phyloP scores from a whole-genome alignment of 2,113 vertebrate genomes.

The Himantopus leucocephalus region DNA sequence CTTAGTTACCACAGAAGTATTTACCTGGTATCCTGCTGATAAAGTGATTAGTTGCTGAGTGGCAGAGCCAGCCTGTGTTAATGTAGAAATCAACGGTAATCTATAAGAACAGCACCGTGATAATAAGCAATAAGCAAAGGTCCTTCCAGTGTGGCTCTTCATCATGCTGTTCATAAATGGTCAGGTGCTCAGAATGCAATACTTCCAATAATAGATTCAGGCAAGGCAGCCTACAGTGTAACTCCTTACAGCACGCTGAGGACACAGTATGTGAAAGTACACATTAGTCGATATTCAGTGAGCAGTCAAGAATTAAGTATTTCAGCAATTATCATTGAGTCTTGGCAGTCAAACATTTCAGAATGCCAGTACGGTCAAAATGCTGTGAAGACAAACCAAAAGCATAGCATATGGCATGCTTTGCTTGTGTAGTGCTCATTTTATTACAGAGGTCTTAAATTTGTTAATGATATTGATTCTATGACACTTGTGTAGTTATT shows the following conservation, averaged over 20 bases:
- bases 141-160: not conserved
- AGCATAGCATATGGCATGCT: not conserved
- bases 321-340: not conserved
- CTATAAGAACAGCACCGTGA: not conserved
- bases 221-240: not conserved
- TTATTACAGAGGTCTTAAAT: not conserved
- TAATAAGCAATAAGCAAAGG: not conserved
- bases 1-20: not conserved
- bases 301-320: not conserved
- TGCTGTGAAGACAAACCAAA: not conserved
- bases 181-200: not conserved
- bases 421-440: not conserved
- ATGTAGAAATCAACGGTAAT: not conserved
- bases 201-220: not conserved
- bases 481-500: not conserved
- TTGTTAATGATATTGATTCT: not conserved
- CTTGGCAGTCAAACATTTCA: not conserved
- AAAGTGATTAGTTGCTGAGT: not conserved
- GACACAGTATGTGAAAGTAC: not conserved
- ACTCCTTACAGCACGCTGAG: not conserved
- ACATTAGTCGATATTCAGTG: not conserved
- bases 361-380: not conserved
- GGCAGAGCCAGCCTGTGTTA: not conserved
- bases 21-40: not conserved
- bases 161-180: not conserved